Conservation (phyloP, 1,140 invertebrate genomes). For the Drosophila persimilis region DNA sequence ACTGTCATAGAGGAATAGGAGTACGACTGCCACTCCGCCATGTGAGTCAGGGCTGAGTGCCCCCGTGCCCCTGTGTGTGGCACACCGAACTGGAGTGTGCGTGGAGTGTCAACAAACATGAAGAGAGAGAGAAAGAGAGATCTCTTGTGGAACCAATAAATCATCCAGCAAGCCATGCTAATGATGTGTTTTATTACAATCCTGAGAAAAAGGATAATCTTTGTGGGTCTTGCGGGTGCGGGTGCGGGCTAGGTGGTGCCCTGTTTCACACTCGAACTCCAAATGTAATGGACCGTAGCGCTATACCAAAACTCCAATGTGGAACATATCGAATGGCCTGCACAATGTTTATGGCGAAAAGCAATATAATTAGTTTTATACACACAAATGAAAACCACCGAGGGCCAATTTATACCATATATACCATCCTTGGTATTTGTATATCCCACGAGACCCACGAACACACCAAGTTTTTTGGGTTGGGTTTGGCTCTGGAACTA, state of each 20-base stretch:
- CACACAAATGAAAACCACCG: slow-evolving; percentile 27
- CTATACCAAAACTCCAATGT: slow-evolving; percentile 28
- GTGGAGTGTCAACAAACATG: slow-evolving; percentile 63
- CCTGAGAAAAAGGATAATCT: slow-evolving; percentile 41
- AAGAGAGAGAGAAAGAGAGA: slow-evolving; percentile 7
- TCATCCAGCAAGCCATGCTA: slow-evolving; percentile 59
- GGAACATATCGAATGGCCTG: slow-evolving; percentile 42
- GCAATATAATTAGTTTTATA: slow-evolving; percentile 58
- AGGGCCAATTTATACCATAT: slow-evolving; percentile 47
- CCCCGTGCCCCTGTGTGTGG: slow-evolving; percentile 15
- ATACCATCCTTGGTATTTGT: slow-evolving; percentile 27
- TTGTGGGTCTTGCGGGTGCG: slow-evolving; percentile 11
- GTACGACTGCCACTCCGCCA: background rate
- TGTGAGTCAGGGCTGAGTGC: slow-evolving; percentile 35
- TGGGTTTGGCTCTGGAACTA: slow-evolving; percentile 49
- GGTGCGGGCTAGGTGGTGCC: slow-evolving; percentile 36
- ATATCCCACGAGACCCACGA: slow-evolving; percentile 67
- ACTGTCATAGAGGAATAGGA: slow-evolving; percentile 31
- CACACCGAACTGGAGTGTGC: slow-evolving; percentile 11
- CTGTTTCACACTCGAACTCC: slow-evolving; percentile 72
- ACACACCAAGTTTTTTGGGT: background rate
- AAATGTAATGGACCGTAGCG: slow-evolving; percentile 55
- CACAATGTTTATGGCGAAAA: slow-evolving; percentile 49
- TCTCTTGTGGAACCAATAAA: slow-evolving; percentile 50
- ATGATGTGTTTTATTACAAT: slow-evolving; percentile 76